phyloP scores from a whole-genome alignment of 2,113 vertebrate genomes.

The Actenoides hombroni region DNA sequence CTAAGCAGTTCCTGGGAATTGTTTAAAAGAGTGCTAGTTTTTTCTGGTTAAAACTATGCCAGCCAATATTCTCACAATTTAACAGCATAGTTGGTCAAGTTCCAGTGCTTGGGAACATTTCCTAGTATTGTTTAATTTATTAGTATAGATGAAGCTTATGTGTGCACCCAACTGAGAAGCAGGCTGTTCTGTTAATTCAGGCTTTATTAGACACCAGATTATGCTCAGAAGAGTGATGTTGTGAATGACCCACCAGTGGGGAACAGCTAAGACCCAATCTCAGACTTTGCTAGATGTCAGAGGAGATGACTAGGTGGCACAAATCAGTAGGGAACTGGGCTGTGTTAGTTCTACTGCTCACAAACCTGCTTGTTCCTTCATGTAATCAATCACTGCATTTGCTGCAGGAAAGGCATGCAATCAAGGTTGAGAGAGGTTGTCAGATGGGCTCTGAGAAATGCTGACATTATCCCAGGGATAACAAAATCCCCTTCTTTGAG shows the following conservation, averaged over 20 bases:
- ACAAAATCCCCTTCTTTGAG: neutral
- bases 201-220: slow-evolving; percentile 3
- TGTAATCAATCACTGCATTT: neutral
- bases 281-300: neutral
- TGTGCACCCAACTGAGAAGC: slow-evolving; percentile 48
- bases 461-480: neutral
- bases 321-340: neutral
- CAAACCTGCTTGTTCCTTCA: neutral
- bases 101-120: slow-evolving; percentile 33
- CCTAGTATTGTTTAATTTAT: slow-evolving; percentile 58
- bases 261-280: neutral
- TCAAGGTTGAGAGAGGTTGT: neutral
- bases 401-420: neutral
- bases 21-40: slow-evolving; percentile 13
- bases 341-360: neutral
- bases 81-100: slow-evolving; percentile 33
- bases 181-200: slow-evolving; percentile 34
- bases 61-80: slow-evolving; percentile 58
- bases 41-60: slow-evolving; percentile 34
- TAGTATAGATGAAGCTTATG: neutral
- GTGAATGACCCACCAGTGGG: neutral
- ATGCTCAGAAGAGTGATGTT: neutral
- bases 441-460: neutral
- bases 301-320: neutral
- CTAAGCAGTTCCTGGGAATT: slow-evolving; percentile 6